These are phyloP conservation scores for Polia nebulosa DNA, from an alignment of 2,888 invertebrate genomes.

Conservation along the genomic window DNA sequence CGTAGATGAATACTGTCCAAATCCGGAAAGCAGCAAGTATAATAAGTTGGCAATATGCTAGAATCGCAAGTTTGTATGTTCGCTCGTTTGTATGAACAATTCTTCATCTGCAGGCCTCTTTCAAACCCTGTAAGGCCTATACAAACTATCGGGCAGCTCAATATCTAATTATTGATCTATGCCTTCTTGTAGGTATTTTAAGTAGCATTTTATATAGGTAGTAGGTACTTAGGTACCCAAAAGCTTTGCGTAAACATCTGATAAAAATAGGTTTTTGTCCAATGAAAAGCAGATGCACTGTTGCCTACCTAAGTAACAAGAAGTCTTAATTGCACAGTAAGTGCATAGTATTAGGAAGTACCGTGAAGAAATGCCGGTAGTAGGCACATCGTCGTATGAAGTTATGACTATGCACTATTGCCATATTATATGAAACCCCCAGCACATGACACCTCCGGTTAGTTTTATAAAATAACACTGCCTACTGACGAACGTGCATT, in stretches of 20 bases:
- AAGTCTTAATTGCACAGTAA: background rate
- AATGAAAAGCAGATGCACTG: background rate
- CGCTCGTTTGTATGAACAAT: no score
- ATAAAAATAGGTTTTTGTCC: background rate
- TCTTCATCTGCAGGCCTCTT: no score
- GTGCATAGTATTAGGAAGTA: background rate
- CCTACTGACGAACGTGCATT: conserved; percentile 81
- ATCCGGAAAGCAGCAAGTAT: no score
- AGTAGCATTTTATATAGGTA: background rate
- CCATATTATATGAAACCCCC: conserved; percentile 43
- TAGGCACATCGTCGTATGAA: conserved; percentile 48
- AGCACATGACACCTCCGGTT: conserved; percentile 61
- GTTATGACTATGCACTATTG: conserved; percentile 62
- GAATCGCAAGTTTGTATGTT: no score
- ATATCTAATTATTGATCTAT: no score
- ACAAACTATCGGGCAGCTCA: no score
- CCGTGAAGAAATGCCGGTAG: background rate
- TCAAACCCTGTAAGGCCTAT: no score
- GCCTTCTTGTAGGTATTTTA: no score
- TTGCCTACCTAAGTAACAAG: background rate
- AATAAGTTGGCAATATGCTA: no score
- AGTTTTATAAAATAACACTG: conserved; percentile 78
- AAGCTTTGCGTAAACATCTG: no score
- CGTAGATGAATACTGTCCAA: no score
- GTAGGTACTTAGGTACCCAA: background rate